Evolutionary conservation across 2,888 invertebrate genomes (phyloP).

Genomic region (Andrena dorsata): DNA sequence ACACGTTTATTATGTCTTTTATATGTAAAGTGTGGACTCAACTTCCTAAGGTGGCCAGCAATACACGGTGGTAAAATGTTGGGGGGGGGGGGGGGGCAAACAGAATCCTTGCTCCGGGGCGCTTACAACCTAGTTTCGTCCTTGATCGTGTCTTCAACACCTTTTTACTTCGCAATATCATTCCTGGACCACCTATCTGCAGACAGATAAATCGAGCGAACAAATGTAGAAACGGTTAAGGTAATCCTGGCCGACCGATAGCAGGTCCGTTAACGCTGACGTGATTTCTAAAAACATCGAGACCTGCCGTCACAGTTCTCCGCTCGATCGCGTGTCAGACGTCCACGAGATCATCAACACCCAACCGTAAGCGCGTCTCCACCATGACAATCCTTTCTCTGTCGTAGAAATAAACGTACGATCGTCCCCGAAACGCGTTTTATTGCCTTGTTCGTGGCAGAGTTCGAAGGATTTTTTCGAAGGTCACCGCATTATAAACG

Average conservation of each 20-base stretch:
- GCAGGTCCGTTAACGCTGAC: slow-evolving; percentile 48
- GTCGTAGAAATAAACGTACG: slow-evolving; percentile 58
- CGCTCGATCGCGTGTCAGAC: slow-evolving; percentile 46
- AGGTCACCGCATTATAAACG: slow-evolving; percentile 43
- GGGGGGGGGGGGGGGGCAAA: too few species aligned
- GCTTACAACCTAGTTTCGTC: too few species aligned
- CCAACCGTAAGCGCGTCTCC: slow-evolving; percentile 6
- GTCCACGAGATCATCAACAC: slow-evolving; percentile 50
- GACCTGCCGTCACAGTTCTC: slow-evolving; percentile 18
- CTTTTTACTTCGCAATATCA: too few species aligned
- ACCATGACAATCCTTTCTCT: slow-evolving; percentile 53
- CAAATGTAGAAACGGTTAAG: too few species aligned
- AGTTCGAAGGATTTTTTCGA: slow-evolving; percentile 48
- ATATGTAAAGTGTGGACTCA: too few species aligned
- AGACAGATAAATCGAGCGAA: too few species aligned
- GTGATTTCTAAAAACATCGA: slow-evolving; percentile 61
- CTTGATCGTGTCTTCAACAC: too few species aligned
- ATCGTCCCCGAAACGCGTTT: slow-evolving; percentile 53
- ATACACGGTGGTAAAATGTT: too few species aligned
- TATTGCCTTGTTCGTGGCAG: slow-evolving; percentile 12
- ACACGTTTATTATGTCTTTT: too few species aligned
- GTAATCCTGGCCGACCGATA: slow-evolving; percentile 42
- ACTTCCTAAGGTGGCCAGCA: too few species aligned
- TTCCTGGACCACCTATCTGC: too few species aligned
- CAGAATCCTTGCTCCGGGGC: too few species aligned